Evolutionary conservation across 1,140 invertebrate genomes (phyloP), one percentile per base, ranked within the genome.

Genomic region (Solenopsis fugax): DNA sequence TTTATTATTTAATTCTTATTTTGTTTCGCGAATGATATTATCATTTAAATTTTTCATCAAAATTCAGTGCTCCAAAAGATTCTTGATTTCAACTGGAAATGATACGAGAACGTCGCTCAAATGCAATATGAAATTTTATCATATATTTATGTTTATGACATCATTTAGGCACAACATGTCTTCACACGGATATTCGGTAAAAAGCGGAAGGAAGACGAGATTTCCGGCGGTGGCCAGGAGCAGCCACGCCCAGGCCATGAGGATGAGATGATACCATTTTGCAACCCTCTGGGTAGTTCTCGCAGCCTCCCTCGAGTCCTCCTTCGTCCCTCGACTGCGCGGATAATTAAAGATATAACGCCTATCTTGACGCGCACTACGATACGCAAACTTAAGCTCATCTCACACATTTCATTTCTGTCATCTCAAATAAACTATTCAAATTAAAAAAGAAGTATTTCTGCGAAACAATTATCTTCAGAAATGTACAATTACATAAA

Each of bases 301-400:
- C 50, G 84, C 73, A 65, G 58, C 77, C 90, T 87, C 89, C 91
- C 92, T 85, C 76, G 85, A 71, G 77, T 81, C 81, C 81, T 85
- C 58, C 78, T 87, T 54, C 87, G 69, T 87, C 78, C 86, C 88
- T 88, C 78, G 21, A 86, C 71, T 75, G 48, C 87, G 87, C 60
- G 88, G 93, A 93, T 94, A 94, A 94, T 94, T 93, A 94, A 94
- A 93, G 93, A 93, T 93, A 93, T 93, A 93, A 93, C 93, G 88
- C 90, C 90, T 89, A 88, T 24, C 69, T 65, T 81, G 77, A 88
- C 82, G 81, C 85, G 50, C 24, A 54, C 76, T 58, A 67, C 56
- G 84, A 77, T 64, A 77, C 48, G 48, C 34, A 16, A 73, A 72
- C 34, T 73, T 77, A 84, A 60, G 69, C 37, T n/a, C 54, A 24